Evolutionary conservation across 2,797 vertebrate genomes (phyloP).

Genomic region (Meda fulgida): DNA sequence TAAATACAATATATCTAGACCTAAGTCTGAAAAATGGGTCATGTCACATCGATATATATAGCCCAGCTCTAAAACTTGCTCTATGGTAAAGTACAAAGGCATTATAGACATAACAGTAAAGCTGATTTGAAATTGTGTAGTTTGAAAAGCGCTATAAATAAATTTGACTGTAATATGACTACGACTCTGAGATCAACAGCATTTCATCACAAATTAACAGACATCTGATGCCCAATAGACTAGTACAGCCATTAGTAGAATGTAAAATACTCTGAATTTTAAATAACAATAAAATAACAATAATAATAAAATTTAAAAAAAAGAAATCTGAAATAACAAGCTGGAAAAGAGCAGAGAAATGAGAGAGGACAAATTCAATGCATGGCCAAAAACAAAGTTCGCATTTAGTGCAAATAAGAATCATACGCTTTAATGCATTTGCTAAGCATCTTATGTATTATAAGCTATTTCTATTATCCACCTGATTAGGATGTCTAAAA

Average conservation of each 20-base stretch:
- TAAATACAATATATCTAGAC: neutral
- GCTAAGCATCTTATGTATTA: neutral
- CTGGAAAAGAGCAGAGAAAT: neutral
- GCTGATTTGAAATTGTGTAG: neutral
- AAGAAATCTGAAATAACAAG: neutral
- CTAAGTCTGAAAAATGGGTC: neutral
- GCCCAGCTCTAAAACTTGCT: neutral
- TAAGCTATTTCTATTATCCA: constrained; percentile 69
- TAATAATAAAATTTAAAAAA: too few species aligned
- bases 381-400: neutral
- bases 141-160: neutral
- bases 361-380: neutral
- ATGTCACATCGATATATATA: neutral
- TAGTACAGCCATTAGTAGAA: neutral
- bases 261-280: neutral
- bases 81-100: neutral
- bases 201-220: neutral
- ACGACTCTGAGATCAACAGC: neutral
- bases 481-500: neutral
- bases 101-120: neutral
- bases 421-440: neutral
- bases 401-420: neutral
- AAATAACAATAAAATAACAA: too few species aligned
- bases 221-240: neutral
- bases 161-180: neutral